Evolutionary conservation across 2,888 invertebrate genomes (phyloP), one percentile per base, ranked within the genome.

Genomic region (Diaprepes abbreviatus): DNA sequence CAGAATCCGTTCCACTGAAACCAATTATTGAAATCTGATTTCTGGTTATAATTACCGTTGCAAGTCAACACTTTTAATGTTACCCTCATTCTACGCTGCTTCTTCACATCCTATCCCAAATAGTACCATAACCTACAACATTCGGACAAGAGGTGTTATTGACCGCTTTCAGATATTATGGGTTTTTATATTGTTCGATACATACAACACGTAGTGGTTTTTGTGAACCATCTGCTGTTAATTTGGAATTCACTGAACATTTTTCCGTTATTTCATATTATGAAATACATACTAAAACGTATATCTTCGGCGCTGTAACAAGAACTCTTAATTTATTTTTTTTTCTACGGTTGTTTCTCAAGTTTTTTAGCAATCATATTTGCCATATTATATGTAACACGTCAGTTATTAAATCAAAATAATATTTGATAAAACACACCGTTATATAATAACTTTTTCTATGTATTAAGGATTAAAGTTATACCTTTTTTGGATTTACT

Each of bases 221-320:
- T 50, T 50, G 10, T 50, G 48, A 28, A 50, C 48, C 48, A 50
- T 50, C 48, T 50, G 48, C 9, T 50, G 7, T 50, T 50, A 9
- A 50, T 28, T 24, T 24, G 16, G 28, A 50, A 50, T 50, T 28
- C 28, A 16, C 43, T n/a, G 21, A 43, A 43, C n/a, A 43, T 14
- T 28, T 14, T 50, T 6, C 48, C 48, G 48, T 50, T 28, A 50
- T 16, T 16, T 14, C n/a, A 28, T 19, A 43, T 28, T 31, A 45
- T 21, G 24, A 45, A 21, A 16, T 50, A 48, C 12, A 16, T 14
- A 17, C 16, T 14, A 28, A 24, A 48, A 12, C 14, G 24, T 24
- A 48, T 28, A 31, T 28, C 28, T 43, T 28, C 9, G n/a, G 19
- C 21, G 19, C 19, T 43, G 5, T 43, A 43, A 43, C 10, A 43